These are phyloP conservation scores for Leptinotarsa haldemani DNA, from an alignment of 2,888 invertebrate species.

Conservation along the genomic window DNA sequence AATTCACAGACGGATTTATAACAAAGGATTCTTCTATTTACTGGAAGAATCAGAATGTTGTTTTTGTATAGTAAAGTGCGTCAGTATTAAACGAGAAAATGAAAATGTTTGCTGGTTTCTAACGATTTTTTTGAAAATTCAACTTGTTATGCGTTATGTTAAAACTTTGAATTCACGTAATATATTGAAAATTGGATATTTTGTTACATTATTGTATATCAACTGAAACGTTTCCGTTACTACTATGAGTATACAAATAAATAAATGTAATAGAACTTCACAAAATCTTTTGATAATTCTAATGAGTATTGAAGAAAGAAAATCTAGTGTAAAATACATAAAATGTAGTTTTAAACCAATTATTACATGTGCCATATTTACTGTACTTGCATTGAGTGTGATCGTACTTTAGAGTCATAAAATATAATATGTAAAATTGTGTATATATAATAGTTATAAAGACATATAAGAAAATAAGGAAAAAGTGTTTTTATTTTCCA, in stretches of 20 bases:
- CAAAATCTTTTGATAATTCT: slow-evolving; percentile 2
- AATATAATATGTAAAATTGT: slow-evolving; percentile 59
- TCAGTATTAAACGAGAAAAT: neutral
- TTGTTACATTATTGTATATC: neutral
- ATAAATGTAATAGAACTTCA: neutral
- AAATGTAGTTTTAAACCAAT: slow-evolving; percentile 46
- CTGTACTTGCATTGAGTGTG: slow-evolving; percentile 61
- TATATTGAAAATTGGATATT: neutral
- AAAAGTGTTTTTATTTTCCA: neutral
- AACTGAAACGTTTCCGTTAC: slow-evolving; percentile 40
- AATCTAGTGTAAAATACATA: slow-evolving; percentile 39
- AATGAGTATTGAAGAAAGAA: neutral
- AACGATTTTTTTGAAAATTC: neutral
- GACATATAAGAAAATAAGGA: slow-evolving; percentile 20
- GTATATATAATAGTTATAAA: slow-evolving; percentile 53
- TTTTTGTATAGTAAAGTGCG: slow-evolving; percentile 7
- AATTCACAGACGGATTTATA: neutral
- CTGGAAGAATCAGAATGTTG: neutral
- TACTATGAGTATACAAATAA: neutral
- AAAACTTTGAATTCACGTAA: no score
- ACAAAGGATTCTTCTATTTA: neutral
- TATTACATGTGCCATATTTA: slow-evolving; percentile 62
- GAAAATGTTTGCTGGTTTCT: neutral
- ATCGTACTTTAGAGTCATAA: slow-evolving; percentile 56
- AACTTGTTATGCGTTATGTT: neutral